These are phyloP conservation scores for Ophioninae sp. DNA, from an alignment of 2,888 invertebrate genomes.

Conservation along the genomic window DNA sequence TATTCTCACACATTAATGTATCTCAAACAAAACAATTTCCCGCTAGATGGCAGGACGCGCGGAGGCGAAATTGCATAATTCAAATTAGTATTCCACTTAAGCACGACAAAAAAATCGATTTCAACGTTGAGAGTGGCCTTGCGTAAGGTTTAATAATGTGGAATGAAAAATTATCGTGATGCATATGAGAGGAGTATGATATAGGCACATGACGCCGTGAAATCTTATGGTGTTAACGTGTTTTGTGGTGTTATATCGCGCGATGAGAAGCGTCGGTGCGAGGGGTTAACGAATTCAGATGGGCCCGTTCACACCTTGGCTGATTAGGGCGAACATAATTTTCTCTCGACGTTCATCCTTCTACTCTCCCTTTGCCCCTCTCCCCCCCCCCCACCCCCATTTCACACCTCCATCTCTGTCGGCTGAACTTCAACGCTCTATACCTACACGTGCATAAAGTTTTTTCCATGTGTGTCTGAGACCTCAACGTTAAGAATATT, in stretches of 20 bases:
- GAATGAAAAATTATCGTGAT: constrained; percentile 28
- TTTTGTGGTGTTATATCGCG: constrained; percentile 18
- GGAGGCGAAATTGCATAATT: not conserved
- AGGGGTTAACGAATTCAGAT: constrained; percentile 75
- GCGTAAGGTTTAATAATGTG: not conserved
- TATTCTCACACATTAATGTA: no score
- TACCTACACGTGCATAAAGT: constrained; percentile 35
- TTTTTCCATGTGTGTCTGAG: constrained; percentile 24
- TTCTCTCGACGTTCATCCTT: constrained; percentile 57
- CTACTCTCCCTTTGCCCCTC: not conserved
- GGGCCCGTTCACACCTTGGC: constrained; percentile 77
- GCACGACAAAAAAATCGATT: not conserved
- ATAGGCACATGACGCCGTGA: not conserved
- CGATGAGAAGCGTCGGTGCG: constrained; percentile 9
- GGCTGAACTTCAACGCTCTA: constrained; percentile 49
- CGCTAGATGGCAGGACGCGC: no score
- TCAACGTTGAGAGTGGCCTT: not conserved
- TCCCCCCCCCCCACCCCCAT: not conserved
- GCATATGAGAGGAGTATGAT: constrained; percentile 3
- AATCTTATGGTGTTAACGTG: constrained; percentile 7
- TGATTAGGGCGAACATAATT: constrained; percentile 76
- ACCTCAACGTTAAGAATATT: constrained; percentile 40
- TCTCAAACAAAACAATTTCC: no score
- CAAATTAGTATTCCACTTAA: not conserved
- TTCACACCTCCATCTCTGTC: constrained; percentile 12